Evolutionary conservation across 1,140 invertebrate species (phyloP), one percentile per base, ranked within the genome.

Genomic region (Physella acuta): DNA sequence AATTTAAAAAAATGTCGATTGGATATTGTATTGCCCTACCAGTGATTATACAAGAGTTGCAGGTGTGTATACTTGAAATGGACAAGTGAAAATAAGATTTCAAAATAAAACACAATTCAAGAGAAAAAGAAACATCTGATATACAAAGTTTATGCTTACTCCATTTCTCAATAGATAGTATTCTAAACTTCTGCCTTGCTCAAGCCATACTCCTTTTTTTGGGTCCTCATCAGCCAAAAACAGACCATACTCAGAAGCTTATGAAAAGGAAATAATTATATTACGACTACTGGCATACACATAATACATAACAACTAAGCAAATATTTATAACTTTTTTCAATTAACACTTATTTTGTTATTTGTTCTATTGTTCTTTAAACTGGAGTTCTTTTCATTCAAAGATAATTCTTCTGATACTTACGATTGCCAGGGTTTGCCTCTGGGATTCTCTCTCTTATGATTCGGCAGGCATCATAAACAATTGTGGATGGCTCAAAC

Each of bases 151-250:
- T n/a, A n/a, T n/a, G 82, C 88, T 84, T 85, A 91, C 90, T 69
- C 94, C 94, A 86, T 93, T 97, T 82, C 94, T 89, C 52, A 99
- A 88, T 77, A 99, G 91, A 86, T 99, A 99, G 87, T 99, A 98
- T 85, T 98, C 95, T 61, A 99, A 87, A 75, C 92, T 93, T 63
- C 95, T 87, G 1, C 92, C 94, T 14, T 93, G 90, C 82, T 99
- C 97, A 75, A 99, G 86, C 97, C 97, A 99, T 59, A 98, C 93
- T 33, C 96, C 97, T 81, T 97, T 97, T 83, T 95, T 97, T 71
- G 91, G 92, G 85, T 98, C 94, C 79, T 98, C 96, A 79, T 98
- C 95, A 28, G 94, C 91, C 70, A 99, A 88, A 85, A 99, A 99
- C 20, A 99, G 87, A 0, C 97, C 97, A 88, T 95, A 99, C 82